Base-by-base conservation (phyloP, 2,113 vertebrate genomes). In the Lamprologus tigripictilis region DNA sequence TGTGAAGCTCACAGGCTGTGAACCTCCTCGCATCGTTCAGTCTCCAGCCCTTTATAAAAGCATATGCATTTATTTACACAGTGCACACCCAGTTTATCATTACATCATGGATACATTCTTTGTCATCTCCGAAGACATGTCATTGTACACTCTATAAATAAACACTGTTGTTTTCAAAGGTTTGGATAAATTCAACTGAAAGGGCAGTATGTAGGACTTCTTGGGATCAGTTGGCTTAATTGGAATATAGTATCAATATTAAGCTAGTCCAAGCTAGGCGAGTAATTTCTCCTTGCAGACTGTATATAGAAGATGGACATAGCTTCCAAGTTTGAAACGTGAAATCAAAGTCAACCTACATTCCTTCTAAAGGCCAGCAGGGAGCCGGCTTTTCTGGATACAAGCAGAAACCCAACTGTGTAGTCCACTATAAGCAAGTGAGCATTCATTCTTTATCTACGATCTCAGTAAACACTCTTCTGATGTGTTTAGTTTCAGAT, bases 151-250 rank as follows among this genome's bases (percentile, higher is more conserved):
- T 9, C 9, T 37, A 66, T 66, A 66, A 76, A 45, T 17, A 47
- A 28, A 76, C 9, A 76, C 14, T 19, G 40, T 3, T 42, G 0
- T 26, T 45, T 71, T 26, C 37, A 73, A 73, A 73, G 8, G 8
- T 5, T 7, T 11, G 14, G 71, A 12, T 17, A 28, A 76, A 28
- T 47, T 78, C 23, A 78, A 28, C 21, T 31, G 16, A 76, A 49
- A 26, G 42, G 23, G 6, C 16, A 11, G 71, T 49, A 0, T 76
- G 42, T 47, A 5, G 40, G 14, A 76, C 23, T 17, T 47, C 21
- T 23, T 0, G 4, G 23, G 23, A 47, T 47, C 14, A 47, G 16
- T 37, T 11, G 1, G 14, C 1, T 45, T 45, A 45, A 45, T 7
- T 45, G 21, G 21, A 73, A 47, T 73, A 73, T 28, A 73, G 21